These are phyloP conservation scores for Gerris buenoi DNA, from an alignment of 1,140 invertebrate species.

Conservation along the genomic window DNA sequence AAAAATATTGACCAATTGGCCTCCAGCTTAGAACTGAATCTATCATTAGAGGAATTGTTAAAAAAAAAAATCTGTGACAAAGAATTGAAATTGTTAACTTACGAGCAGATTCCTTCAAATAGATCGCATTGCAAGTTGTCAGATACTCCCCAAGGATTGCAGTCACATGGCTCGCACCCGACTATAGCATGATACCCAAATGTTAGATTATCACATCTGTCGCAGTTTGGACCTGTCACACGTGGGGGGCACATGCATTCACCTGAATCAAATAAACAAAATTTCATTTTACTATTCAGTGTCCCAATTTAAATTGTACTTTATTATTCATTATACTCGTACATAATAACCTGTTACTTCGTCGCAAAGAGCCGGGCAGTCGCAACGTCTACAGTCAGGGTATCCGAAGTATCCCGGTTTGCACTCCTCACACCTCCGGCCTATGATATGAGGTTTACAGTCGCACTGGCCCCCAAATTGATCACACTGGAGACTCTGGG, in stretches of 20 bases:
- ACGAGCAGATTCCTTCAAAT: conserved; percentile 65
- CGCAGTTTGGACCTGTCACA: conserved; percentile 70
- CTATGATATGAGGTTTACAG: conserved; percentile 87
- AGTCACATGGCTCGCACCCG: conserved; percentile 90
- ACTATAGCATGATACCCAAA: conserved; percentile 89
- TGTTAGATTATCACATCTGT: conserved; percentile 71
- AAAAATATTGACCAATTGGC: too few species aligned
- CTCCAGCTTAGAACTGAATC: too few species aligned
- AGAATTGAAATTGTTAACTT: conserved; percentile 32
- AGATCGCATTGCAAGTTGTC: conserved; percentile 73
- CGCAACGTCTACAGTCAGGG: conserved; percentile 78
- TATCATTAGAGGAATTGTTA: too few species aligned
- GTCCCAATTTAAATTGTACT: too few species aligned
- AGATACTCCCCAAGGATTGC: conserved; percentile 64
- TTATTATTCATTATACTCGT: too few species aligned
- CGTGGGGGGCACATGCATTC: conserved; percentile 67
- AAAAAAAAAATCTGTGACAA: too few species aligned
- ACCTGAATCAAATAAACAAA: conserved; percentile 28
- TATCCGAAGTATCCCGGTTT: conserved; percentile 87
- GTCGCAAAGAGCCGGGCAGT: conserved; percentile 75
- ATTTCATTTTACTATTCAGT: too few species aligned
- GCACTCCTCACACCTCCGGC: conserved; percentile 76
- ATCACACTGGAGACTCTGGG: conserved; percentile 72
- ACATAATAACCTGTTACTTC: conserved; percentile 48
- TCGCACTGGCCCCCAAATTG: conserved; percentile 90